Conservation (phyloP, 1,140 invertebrate species). For the Antheraea mylitta region DNA sequence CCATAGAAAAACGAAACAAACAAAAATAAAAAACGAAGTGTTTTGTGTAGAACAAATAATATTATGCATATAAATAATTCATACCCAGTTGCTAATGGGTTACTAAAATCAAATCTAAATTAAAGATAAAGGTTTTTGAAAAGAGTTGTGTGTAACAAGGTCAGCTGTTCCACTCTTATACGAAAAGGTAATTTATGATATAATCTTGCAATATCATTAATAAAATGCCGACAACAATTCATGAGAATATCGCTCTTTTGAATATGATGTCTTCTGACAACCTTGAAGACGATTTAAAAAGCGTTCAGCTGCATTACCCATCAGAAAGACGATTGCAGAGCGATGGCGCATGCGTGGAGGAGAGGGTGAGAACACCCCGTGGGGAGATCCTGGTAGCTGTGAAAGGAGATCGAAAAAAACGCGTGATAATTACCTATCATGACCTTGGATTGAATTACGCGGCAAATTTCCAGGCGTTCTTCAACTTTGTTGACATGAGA, state of each 20-base stretch:
- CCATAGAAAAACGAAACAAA: slow-evolving; percentile 34
- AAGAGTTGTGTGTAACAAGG: background rate
- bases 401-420: slow-evolving; percentile 94
- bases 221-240: slow-evolving; percentile 61
- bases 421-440: slow-evolving; percentile 97
- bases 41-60: slow-evolving; percentile 29
- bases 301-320: slow-evolving; percentile 93
- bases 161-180: background rate
- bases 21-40: slow-evolving; percentile 1
- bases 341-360: slow-evolving; percentile 85
- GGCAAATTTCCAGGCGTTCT: slow-evolving; percentile 98
- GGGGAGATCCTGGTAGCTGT: slow-evolving; percentile 94
- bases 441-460: slow-evolving; percentile 98
- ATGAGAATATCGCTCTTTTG: slow-evolving; percentile 68
- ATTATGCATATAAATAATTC: slow-evolving; percentile 26
- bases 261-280: slow-evolving; percentile 90
- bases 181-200: background rate
- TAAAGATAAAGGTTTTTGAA: background rate
- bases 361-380: slow-evolving; percentile 91
- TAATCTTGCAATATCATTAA: background rate
- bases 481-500: slow-evolving; percentile 98
- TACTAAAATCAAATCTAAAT: slow-evolving; percentile 43
- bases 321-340: slow-evolving; percentile 85
- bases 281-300: slow-evolving; percentile 96
- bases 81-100: slow-evolving; percentile 33